Base-by-base conservation (phyloP, 1,140 invertebrate genomes). In the Anthonomus grandis region DNA sequence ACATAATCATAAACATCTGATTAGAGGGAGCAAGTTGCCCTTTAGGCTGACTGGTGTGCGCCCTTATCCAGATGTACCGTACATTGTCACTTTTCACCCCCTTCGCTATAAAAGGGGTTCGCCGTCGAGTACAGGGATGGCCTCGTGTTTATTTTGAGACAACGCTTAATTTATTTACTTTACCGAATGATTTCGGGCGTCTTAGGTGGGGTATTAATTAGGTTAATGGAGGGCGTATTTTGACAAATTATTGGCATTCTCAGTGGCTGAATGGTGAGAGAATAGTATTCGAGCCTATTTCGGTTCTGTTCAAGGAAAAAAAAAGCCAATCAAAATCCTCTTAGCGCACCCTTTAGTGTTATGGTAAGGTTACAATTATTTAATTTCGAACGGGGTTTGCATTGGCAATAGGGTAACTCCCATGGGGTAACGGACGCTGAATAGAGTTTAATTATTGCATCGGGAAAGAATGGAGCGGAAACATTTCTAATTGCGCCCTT, bases 311-410 rank as follows among this genome's bases (percentile, higher is more conserved):
- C n/a, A n/a, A n/a, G n/a, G n/a, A n/a, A n/a, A n/a, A n/a, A n/a
- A n/a, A n/a, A n/a, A n/a, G n/a, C n/a, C n/a, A n/a, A n/a, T n/a
- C n/a, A n/a, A n/a, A n/a, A n/a, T n/a, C n/a, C n/a, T n/a, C n/a
- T n/a, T n/a, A n/a, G n/a, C n/a, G n/a, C n/a, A n/a, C n/a, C n/a
- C n/a, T n/a, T n/a, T n/a, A n/a, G n/a, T n/a, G 53, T 56, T 56
- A 56, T 47, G 53, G 39, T 56, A 56, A 56, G 53, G 37, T 48
- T 48, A 56, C 53, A 56, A 56, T 56, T 56, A 56, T 56, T 56
- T 56, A 46, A 56, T 56, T 56, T 47, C 39, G 27, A 25, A 47
- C 38, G 39, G 38, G 23, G 42, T 56, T 31, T 56, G 38, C 53
- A 56, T 56, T 56, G 31, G 23, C 12, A n/a, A 41, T 25, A 22